phyloP scores from a whole-genome alignment of 1,140 invertebrate species.

The Panonychus citri region DNA sequence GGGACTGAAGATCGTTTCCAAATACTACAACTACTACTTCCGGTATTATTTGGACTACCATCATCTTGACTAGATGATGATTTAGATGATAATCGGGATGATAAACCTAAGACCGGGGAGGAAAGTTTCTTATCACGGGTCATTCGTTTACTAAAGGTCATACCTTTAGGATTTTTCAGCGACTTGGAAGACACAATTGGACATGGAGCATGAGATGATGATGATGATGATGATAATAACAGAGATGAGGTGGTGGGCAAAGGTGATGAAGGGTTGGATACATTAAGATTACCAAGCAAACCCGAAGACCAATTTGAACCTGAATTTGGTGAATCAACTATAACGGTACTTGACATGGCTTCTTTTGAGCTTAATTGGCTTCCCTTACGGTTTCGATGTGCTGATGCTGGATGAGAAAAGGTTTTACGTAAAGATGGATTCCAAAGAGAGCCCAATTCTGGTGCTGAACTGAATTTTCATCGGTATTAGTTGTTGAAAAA shows the following conservation, averaged over 20 bases:
- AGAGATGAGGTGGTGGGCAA: not conserved
- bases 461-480: constrained; percentile 21
- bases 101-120: not conserved
- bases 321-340: not conserved
- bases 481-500: too few species aligned
- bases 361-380: not conserved
- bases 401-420: constrained; percentile 22
- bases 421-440: constrained; percentile 25
- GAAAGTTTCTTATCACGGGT: not conserved
- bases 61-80: not conserved
- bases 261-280: too few species aligned
- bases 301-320: not conserved
- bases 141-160: not conserved
- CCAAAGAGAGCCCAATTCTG: constrained; percentile 22
- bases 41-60: not conserved
- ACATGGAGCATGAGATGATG: not conserved
- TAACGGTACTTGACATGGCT: not conserved
- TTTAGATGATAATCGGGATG: not conserved
- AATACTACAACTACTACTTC: not conserved
- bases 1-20: too few species aligned
- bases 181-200: not conserved
- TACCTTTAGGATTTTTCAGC: not conserved
- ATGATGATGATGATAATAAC: not conserved
- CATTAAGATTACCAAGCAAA: not conserved
- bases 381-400: constrained; percentile 9